These are phyloP conservation scores for Ctena decussata DNA, from an alignment of 2,888 invertebrate genomes.

Conservation along the genomic window DNA sequence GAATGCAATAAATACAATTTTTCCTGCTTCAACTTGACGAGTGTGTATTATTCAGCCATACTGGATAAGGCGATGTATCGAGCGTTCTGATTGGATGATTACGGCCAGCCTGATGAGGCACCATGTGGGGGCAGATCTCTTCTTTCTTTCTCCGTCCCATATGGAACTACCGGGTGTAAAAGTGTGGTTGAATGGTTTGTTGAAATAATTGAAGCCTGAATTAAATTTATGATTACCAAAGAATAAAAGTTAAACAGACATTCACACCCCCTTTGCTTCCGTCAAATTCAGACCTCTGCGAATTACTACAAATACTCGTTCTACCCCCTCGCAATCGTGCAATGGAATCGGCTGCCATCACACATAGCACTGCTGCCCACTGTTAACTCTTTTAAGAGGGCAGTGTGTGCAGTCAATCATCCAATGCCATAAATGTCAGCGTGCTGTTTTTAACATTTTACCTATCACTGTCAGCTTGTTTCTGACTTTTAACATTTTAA, in stretches of 20 bases:
- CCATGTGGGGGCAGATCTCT: neutral
- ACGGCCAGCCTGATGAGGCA: neutral
- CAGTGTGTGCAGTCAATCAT: too few species aligned
- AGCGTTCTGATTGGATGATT: conserved; percentile 23
- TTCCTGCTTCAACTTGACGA: neutral
- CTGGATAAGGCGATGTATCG: conserved; percentile 54
- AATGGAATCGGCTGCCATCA: conserved; percentile 10
- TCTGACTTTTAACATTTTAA: neutral
- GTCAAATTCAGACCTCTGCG: neutral
- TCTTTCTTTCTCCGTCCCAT: too few species aligned
- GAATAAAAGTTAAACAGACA: too few species aligned
- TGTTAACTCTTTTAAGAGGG: neutral
- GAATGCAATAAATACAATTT: neutral
- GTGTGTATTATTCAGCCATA: conserved; percentile 20
- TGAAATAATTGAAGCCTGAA: too few species aligned
- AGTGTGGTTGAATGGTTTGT: too few species aligned
- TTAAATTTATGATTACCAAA: too few species aligned
- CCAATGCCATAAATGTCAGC: conserved; percentile 1
- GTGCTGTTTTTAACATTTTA: too few species aligned
- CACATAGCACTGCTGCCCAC: neutral
- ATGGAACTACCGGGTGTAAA: too few species aligned
- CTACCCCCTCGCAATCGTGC: conserved; percentile 9
- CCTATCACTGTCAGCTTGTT: neutral
- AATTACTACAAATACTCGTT: conserved; percentile 10
- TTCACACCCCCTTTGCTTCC: neutral